Evolutionary conservation across 2,888 invertebrate genomes (phyloP), one percentile per base, ranked within the genome.

Genomic region (Alloplasta piceator): DNA sequence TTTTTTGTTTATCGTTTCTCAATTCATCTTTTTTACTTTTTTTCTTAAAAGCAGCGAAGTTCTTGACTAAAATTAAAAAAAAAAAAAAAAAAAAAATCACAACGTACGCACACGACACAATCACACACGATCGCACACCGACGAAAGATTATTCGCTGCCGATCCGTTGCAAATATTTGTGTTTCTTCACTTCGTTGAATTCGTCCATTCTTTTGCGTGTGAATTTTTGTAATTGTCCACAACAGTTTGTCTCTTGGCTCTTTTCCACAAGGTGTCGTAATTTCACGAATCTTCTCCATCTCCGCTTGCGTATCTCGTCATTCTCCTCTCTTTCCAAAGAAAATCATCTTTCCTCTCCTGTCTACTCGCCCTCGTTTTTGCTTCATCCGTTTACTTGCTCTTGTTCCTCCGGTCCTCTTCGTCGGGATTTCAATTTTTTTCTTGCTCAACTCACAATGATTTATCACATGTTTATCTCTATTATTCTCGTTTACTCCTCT

Each of bases 381-480:
- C 26, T 26, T 26, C 26, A 26, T 26, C 26, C 3, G 3, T 26
- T 26, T 50, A 9, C 52, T 39, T 60, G 26, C 43, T 55, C 50
- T 71, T 55, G 52, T 52, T 63, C 26, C 46, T 46, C 16, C 6
- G 39, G 36, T 78, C 52, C 38, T 72, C 67, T 66, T 67, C 10
- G 50, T 56, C 52, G 61, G 52, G 39, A 48, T 78, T 63, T 9
- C 60, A 66, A 41, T 50, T 66, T 52, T 87, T 86, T 80, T 79
- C 85, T 78, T 72, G 50, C 81, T 80, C 71, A 90, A 89, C 90
- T 90, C 90, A 90, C 90, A 91, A 90, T 89, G 89, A 91, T 91
- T 89, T 91, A 92, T 91, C 91, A 91, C 92, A 91, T 90, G 89
- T 91, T 90, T 89, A 88, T 88, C 87, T 84, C 83, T 86, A 85